phyloP scores from a whole-genome alignment of 2,888 invertebrate species.

The Cosmia trapezina region DNA sequence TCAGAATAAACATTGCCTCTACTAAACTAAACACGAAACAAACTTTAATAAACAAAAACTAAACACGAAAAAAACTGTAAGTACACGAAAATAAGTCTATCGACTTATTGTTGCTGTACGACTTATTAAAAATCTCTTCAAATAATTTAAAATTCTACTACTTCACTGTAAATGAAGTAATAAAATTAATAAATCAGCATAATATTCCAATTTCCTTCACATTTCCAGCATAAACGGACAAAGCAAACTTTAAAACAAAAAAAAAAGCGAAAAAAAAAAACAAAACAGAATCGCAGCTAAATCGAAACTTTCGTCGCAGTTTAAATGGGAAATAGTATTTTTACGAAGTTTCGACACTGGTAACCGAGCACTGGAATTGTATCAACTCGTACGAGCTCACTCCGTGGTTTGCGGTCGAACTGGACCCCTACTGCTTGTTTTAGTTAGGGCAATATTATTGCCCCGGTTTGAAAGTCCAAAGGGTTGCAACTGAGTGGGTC shows the following conservation, averaged over 20 bases:
- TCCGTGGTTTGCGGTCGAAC: slow-evolving; percentile 61
- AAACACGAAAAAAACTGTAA: too few relatives aligned
- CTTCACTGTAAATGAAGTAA: neutral
- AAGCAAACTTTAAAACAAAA: slow-evolving; percentile 24
- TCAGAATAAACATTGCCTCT: neutral
- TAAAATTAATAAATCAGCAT: neutral
- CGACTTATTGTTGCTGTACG: neutral
- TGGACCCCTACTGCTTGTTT: slow-evolving; percentile 50
- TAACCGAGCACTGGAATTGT: slow-evolving; percentile 62
- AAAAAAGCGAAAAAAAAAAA: slow-evolving; percentile 1
- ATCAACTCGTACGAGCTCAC: slow-evolving; percentile 64
- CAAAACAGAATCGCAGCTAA: slow-evolving; percentile 38
- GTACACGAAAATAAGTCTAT: neutral
- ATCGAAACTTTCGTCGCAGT: slow-evolving; percentile 58
- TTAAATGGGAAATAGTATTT: slow-evolving; percentile 66
- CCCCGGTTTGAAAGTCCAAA: neutral
- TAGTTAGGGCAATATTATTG: slow-evolving; percentile 30
- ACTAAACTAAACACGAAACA: too few relatives aligned
- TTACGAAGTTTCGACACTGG: slow-evolving; percentile 64
- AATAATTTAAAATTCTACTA: neutral
- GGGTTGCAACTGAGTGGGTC: neutral
- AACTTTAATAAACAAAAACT: too few relatives aligned
- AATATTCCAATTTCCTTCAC: neutral
- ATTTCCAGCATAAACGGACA: slow-evolving; percentile 8
- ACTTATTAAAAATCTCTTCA: neutral